A percentile compares a stretch with the other conserved stretches of the same genome.
Evolutionary conservation across 2,888 invertebrate species (phyloP).

Genomic region (Campoplex capitator): DNA sequence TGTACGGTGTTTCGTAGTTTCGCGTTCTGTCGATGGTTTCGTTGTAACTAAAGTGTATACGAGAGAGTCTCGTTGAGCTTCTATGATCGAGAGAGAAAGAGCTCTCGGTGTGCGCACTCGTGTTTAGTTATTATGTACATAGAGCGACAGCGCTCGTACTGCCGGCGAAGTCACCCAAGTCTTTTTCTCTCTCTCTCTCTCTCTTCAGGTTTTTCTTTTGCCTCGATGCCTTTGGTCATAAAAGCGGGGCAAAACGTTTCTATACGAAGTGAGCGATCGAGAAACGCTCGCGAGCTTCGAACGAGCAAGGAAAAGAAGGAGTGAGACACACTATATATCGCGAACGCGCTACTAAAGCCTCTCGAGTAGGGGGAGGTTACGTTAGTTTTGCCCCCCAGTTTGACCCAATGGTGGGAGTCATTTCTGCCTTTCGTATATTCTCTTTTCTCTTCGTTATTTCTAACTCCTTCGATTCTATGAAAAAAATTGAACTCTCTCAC

Average conservation of each 20-base stretch:
- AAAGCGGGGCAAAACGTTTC: constrained; percentile 64
- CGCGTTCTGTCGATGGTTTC: constrained; percentile 69
- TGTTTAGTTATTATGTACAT: constrained; percentile 78
- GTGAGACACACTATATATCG: constrained; percentile 16
- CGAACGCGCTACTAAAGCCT: constrained; percentile 40
- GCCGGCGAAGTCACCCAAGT: constrained; percentile 52
- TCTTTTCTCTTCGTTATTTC: background rate
- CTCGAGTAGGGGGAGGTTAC: constrained; percentile 68
- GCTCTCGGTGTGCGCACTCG: constrained; percentile 65
- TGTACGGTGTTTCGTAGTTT: constrained; percentile 39
- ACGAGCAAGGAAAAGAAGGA: constrained; percentile 38
- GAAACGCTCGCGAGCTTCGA: constrained; percentile 65
- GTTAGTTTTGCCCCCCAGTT: constrained; percentile 69
- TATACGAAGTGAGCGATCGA: constrained; percentile 56
- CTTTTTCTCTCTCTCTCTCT: constrained; percentile 4
- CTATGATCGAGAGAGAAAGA: constrained; percentile 79
- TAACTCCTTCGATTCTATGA: background rate
- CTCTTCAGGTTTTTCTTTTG: constrained; percentile 38
- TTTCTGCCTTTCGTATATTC: constrained; percentile 23
- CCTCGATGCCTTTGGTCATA: constrained; percentile 62
- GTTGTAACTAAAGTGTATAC: constrained; percentile 69
- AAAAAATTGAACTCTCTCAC: background rate
- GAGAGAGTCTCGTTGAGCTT: constrained; percentile 70
- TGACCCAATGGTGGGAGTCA: constrained; percentile 73
- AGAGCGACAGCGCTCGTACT: constrained; percentile 72